A percentile compares a stretch with the other conserved stretches of the same genome.
Evolutionary conservation across 53 echinoderm and acorn worm genomes (phyloP).

Genomic region (Astropecten irregularis): DNA sequence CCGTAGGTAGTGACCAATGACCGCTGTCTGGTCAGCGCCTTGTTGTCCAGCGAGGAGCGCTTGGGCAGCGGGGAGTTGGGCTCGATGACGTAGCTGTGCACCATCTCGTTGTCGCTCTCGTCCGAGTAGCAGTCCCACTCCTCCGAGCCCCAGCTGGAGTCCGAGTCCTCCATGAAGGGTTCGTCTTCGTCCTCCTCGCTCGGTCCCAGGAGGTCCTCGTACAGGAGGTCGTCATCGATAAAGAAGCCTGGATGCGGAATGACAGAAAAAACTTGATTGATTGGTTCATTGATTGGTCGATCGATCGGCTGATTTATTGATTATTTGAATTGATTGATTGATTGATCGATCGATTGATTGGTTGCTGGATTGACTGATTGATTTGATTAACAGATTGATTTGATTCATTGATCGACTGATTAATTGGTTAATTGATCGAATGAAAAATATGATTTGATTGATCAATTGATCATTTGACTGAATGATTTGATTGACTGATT

Average conservation of each 20-base stretch:
- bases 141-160: conserved; percentile 95
- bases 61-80: conserved; percentile 42
- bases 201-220: conserved; percentile 85
- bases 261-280: no score
- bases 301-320: no score
- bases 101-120: conserved; percentile 88
- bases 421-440: no score
- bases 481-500: no score
- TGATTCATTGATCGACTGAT: no score
- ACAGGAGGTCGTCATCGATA: conserved; percentile 96
- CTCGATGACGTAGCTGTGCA: conserved; percentile 79
- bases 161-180: conserved; percentile 72
- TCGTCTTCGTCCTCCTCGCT: conserved; percentile 87
- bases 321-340: no score
- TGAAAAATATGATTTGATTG: no score
- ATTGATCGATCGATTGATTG: no score
- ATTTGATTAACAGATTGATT: no score
- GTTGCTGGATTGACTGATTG: no score
- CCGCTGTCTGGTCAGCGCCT: conserved; percentile 47
- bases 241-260: conserved; percentile 69
- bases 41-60: conserved; percentile 28
- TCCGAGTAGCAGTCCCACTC: conserved; percentile 92
- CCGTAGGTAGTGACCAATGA: conserved; percentile 74
- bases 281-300: no score
- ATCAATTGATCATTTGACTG: no score